Conservation (phyloP, 2,888 invertebrate species). For the Lucinisca nassula region DNA sequence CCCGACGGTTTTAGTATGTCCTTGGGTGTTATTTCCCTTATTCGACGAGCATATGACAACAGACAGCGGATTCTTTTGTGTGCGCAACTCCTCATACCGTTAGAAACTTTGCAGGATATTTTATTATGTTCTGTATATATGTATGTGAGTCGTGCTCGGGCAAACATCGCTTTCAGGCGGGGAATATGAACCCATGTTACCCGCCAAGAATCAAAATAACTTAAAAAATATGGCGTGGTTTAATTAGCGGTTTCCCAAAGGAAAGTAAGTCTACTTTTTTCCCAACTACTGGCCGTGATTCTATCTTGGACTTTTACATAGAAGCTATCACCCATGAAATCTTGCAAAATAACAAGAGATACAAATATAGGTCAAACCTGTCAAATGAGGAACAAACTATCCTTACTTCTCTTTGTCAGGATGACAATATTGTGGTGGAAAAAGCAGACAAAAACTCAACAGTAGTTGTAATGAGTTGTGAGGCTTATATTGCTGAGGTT, state of each 20-base stretch:
- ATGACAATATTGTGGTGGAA: slow-evolving; percentile 18
- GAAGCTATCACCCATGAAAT: slow-evolving; percentile 35
- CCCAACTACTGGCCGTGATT: slow-evolving; percentile 26
- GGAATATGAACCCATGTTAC: no score
- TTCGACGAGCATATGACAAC: no score
- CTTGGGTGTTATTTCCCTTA: no score
- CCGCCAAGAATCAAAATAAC: no score
- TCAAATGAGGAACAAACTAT: slow-evolving; percentile 16
- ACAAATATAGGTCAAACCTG: slow-evolving; percentile 17
- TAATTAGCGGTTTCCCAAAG: slow-evolving; percentile 18
- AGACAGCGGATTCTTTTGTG: no score
- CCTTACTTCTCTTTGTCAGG: neutral
- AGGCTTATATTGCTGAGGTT: slow-evolving; percentile 23
- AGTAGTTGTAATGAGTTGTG: slow-evolving; percentile 27
- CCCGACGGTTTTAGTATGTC: no score
- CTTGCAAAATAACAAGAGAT: slow-evolving; percentile 3
- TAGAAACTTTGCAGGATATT: no score
- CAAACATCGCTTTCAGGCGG: no score
- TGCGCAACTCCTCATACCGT: no score
- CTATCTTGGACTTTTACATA: slow-evolving; percentile 33
- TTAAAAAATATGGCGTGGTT: no score
- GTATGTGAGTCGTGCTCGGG: no score
- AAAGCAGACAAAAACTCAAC: slow-evolving; percentile 28
- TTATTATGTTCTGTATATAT: no score
- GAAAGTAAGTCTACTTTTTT: slow-evolving; percentile 21